Conservation (phyloP, 2,888 invertebrate genomes). For the Acanthacorydalis orientalis region DNA sequence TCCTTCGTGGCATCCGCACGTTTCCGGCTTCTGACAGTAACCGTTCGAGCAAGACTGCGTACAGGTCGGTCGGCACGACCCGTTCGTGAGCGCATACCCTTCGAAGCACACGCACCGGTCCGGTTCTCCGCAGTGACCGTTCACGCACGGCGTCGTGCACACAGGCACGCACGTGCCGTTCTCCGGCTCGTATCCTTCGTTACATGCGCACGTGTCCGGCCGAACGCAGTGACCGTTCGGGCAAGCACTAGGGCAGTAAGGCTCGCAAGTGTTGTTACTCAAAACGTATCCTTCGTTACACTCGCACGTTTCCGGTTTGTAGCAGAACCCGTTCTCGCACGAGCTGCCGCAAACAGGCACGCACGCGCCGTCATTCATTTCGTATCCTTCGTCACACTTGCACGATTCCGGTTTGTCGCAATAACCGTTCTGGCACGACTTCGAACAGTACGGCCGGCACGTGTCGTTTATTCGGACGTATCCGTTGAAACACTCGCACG, state of each 20-base stretch:
- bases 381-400: slow-evolving; percentile 17
- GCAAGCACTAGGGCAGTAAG: slow-evolving; percentile 4
- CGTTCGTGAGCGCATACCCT: slow-evolving; percentile 14
- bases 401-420: slow-evolving; percentile 30
- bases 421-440: slow-evolving; percentile 22
- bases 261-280: neutral
- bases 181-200: slow-evolving; percentile 8
- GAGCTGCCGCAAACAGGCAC: slow-evolving; percentile 27
- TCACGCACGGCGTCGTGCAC: slow-evolving; percentile 8
- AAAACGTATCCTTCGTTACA: neutral
- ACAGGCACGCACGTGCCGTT: slow-evolving; percentile 7
- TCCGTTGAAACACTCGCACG: slow-evolving; percentile 34
- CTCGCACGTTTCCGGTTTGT: slow-evolving; percentile 24
- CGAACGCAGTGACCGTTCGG: slow-evolving; percentile 18
- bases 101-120: slow-evolving; percentile 12
- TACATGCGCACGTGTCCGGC: slow-evolving; percentile 14
- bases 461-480: slow-evolving; percentile 9
- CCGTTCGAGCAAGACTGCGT: slow-evolving; percentile 20
- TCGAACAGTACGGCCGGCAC: slow-evolving; percentile 24
- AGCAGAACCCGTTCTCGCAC: slow-evolving; percentile 32
- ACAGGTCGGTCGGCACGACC: slow-evolving; percentile 13
- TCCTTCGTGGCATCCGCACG: slow-evolving; percentile 21
- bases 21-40: slow-evolving; percentile 18
- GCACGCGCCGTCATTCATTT: slow-evolving; percentile 24
- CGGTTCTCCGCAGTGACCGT: slow-evolving; percentile 10